phyloP scores from a whole-genome alignment of 2,113 vertebrate genomes.

The Aphelocoma coerulescens region DNA sequence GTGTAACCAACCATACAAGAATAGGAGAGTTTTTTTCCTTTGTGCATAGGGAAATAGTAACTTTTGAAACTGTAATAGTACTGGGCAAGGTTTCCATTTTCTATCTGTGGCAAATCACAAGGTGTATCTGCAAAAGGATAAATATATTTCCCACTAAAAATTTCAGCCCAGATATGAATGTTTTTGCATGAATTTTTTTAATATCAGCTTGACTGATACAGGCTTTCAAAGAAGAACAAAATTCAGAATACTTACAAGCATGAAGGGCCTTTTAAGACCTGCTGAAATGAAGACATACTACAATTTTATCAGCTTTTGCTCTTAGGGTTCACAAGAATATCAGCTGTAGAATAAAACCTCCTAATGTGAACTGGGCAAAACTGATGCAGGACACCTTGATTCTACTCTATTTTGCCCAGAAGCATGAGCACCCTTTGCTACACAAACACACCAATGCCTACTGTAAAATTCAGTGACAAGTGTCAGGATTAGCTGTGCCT shows the following conservation, averaged over 20 bases:
- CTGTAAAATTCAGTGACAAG: not conserved
- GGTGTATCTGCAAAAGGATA: slow-evolving; percentile 57
- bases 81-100: slow-evolving; percentile 67
- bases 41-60: slow-evolving; percentile 70
- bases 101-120: slow-evolving; percentile 67
- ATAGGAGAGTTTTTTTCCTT: slow-evolving; percentile 53
- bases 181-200: not conserved
- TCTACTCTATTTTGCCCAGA: not conserved
- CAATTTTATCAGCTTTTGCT: not conserved
- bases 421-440: not conserved
- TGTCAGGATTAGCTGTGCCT: not conserved
- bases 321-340: not conserved
- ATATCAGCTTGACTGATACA: not conserved
- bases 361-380: not conserved
- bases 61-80: slow-evolving; percentile 73
- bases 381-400: not conserved
- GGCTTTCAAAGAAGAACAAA: not conserved
- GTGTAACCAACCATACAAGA: slow-evolving; percentile 68
- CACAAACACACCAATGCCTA: not conserved
- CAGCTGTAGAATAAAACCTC: not conserved
- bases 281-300: not conserved
- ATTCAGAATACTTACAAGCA: not conserved
- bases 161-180: not conserved
- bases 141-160: not conserved
- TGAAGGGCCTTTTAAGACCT: not conserved